Evolutionary conservation across 1,140 invertebrate species (phyloP).

Genomic region (Ruditapes philippinarum): DNA sequence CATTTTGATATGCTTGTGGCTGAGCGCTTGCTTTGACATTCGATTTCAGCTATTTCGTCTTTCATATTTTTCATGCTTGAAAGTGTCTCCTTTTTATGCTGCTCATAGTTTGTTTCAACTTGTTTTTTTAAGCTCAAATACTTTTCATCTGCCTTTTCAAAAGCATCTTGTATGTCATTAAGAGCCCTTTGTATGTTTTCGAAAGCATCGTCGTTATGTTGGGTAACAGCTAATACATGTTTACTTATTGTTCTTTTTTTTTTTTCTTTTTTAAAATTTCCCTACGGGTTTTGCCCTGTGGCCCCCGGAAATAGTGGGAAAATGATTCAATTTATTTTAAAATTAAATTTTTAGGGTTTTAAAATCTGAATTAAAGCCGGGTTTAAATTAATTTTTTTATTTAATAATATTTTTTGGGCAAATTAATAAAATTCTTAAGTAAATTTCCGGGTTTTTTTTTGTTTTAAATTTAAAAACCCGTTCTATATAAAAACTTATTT

Average conservation of each 20-base stretch:
- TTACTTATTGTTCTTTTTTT: background rate
- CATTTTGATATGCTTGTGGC: too few species aligned
- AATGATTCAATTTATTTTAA: too few species aligned
- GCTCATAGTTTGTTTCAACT: background rate
- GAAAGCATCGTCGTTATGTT: background rate
- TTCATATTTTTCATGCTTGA: background rate
- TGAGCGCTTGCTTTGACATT: too few species aligned
- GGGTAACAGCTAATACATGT: background rate
- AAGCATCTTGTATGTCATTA: background rate
- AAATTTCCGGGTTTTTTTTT: too few species aligned
- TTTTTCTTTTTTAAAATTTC: background rate
- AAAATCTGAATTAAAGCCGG: too few species aligned
- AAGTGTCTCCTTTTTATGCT: background rate
- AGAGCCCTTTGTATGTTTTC: background rate
- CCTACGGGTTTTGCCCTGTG: background rate
- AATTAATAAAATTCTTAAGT: too few species aligned
- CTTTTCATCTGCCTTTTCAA: background rate
- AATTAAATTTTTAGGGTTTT: too few species aligned
- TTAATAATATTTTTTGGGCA: too few species aligned
- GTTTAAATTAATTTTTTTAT: too few species aligned
- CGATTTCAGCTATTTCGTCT: background rate
- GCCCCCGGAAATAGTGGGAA: background rate
- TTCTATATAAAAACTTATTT: too few species aligned
- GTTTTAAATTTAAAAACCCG: too few species aligned
- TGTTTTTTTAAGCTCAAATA: background rate